Percentiles rank a stretch among this genome's conserved stretches.
These are phyloP conservation scores for Tiaroga cobitis DNA, from an alignment of 2,797 vertebrate species.

Conservation along the genomic window DNA sequence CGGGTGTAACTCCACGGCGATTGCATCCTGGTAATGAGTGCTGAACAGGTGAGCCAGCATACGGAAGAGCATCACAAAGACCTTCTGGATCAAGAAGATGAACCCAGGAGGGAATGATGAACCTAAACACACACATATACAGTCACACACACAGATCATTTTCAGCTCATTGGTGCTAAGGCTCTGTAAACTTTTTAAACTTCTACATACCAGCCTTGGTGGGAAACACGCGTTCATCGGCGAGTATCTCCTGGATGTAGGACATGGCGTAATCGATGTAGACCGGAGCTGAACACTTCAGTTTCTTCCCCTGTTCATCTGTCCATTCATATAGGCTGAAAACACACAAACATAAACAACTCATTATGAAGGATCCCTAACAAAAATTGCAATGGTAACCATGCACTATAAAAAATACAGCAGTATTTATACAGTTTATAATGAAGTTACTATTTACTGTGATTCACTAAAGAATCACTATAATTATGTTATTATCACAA, in stretches of 20 bases:
- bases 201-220: conserved; percentile 74
- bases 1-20: conserved; percentile 78
- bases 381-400: background rate
- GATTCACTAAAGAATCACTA: background rate
- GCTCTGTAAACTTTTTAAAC: background rate
- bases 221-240: conserved; percentile 81
- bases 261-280: conserved; percentile 84
- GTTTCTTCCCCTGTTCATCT: conserved; percentile 79
- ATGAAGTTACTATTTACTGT: background rate
- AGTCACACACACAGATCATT: background rate
- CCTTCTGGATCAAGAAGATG: conserved; percentile 81
- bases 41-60: conserved; percentile 85
- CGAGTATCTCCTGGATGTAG: conserved; percentile 81
- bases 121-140: conserved; percentile 64
- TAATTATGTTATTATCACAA: background rate
- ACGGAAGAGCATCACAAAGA: conserved; percentile 82
- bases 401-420: background rate
- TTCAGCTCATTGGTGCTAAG: background rate
- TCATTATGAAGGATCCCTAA: background rate
- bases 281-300: conserved; percentile 81
- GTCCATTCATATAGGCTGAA: conserved; percentile 80
- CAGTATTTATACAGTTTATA: background rate
- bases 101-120: conserved; percentile 79
- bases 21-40: conserved; percentile 79
- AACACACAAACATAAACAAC: conserved; percentile 14